These are phyloP conservation scores for Tachuris rubrigastra DNA, from an alignment of 2,113 vertebrate genomes.

Conservation along the genomic window DNA sequence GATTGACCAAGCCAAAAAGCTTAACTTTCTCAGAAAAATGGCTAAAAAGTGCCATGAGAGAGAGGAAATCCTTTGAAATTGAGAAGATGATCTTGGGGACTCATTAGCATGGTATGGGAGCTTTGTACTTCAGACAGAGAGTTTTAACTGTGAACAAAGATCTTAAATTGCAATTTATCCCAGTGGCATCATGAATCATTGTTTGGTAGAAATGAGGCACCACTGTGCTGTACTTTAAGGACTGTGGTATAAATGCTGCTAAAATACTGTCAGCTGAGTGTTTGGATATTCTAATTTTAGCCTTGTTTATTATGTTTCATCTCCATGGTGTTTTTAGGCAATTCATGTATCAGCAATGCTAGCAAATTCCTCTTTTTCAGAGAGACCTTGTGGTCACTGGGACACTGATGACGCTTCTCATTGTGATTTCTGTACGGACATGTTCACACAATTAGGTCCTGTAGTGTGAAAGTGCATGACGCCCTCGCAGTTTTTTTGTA, in stretches of 20 bases:
- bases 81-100: background rate
- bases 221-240: constrained; percentile 12
- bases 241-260: constrained; percentile 32
- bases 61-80: background rate
- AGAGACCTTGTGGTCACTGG: background rate
- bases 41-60: background rate
- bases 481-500: background rate
- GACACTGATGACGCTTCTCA: background rate
- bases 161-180: background rate
- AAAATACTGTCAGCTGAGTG: constrained; percentile 28
- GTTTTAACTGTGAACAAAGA: background rate
- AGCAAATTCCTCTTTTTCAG: constrained; percentile 1
- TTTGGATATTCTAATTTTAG: constrained; percentile 51
- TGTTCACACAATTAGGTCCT: background rate
- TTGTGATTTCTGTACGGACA: background rate
- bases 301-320: constrained; percentile 51
- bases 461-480: background rate
- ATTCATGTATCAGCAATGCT: constrained; percentile 3
- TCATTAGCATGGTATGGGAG: background rate
- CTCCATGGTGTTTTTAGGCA: constrained; percentile 45
- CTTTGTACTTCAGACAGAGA: background rate
- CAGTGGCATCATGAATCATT: constrained; percentile 10
- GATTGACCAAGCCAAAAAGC: background rate
- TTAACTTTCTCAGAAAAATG: background rate
- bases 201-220: constrained; percentile 19